phyloP scores from a whole-genome alignment of 1,140 invertebrate species.

The Ips nitidus region DNA sequence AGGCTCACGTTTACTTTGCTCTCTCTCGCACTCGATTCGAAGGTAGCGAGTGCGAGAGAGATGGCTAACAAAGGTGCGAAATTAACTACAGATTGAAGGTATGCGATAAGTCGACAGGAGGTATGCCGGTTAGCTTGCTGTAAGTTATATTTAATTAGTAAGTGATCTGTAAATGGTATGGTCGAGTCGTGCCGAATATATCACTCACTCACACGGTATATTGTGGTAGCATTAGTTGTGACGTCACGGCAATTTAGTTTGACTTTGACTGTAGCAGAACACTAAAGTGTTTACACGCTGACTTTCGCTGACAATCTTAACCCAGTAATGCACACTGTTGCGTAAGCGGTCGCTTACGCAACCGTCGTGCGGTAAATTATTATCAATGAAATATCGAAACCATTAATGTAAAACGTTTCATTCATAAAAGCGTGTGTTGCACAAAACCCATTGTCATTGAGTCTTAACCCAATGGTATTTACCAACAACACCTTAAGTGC shows the following conservation, averaged over 20 bases:
- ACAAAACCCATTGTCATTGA: conserved; percentile 33
- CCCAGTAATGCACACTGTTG: no score
- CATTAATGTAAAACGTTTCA: conserved; percentile 27
- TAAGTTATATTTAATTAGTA: conserved; percentile 40
- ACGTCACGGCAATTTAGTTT: no score
- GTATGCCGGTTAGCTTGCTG: conserved; percentile 35
- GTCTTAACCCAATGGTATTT: conserved; percentile 22
- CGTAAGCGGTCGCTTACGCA: background rate
- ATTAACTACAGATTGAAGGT: conserved; percentile 38
- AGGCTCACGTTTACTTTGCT: conserved; percentile 13
- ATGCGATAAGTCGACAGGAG: conserved; percentile 37
- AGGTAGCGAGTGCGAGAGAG: conserved; percentile 3
- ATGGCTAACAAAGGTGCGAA: conserved; percentile 31
- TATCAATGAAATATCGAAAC: conserved; percentile 24
- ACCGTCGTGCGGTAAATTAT: background rate
- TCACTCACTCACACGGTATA: conserved; percentile 2
- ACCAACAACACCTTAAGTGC: conserved; percentile 30
- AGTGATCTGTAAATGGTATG: conserved; percentile 35
- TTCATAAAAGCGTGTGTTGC: conserved; percentile 25
- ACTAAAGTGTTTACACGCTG: no score
- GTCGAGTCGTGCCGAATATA: conserved; percentile 33
- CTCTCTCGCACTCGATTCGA: background rate
- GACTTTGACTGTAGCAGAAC: no score
- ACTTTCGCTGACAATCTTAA: no score
- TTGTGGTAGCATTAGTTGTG: no score